phyloP scores from a whole-genome alignment of 1,140 invertebrate species.

The Carposina sasakii region DNA sequence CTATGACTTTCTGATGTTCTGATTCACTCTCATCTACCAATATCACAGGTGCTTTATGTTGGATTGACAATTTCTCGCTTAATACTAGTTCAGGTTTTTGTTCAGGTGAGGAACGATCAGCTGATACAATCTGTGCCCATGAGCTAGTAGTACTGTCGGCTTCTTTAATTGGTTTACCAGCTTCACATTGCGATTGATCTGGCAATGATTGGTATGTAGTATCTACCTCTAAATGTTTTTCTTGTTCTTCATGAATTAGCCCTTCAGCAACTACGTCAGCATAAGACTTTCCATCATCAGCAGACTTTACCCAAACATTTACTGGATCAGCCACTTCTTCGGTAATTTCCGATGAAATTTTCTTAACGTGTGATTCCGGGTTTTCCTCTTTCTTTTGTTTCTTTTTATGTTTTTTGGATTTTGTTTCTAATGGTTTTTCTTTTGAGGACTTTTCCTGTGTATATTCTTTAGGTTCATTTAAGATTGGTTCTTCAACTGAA shows the following conservation, averaged over 20 bases:
- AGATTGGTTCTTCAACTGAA: slow-evolving; percentile 7
- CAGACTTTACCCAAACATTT: slow-evolving; percentile 64
- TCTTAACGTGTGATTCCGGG: slow-evolving; percentile 22
- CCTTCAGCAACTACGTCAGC: slow-evolving; percentile 74
- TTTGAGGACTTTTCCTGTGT: slow-evolving; percentile 31
- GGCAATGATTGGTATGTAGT: background rate
- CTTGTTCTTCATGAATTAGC: slow-evolving; percentile 15
- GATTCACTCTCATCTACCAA: slow-evolving; percentile 53
- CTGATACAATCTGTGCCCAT: slow-evolving; percentile 68
- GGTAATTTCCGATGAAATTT: background rate
- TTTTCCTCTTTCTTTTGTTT: slow-evolving; percentile 51
- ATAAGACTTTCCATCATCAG: slow-evolving; percentile 74
- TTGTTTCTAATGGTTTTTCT: slow-evolving; percentile 40
- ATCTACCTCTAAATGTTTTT: slow-evolving; percentile 10
- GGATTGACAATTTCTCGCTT: slow-evolving; percentile 13
- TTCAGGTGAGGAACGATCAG: slow-evolving; percentile 44
- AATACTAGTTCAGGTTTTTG: slow-evolving; percentile 22
- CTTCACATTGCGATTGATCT: slow-evolving; percentile 1
- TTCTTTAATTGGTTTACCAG: slow-evolving; percentile 18
- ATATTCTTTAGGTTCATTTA: slow-evolving; percentile 23
- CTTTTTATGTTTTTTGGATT: slow-evolving; percentile 46
- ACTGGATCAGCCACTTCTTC: slow-evolving; percentile 17
- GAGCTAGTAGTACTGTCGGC: slow-evolving; percentile 23
- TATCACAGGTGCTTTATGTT: slow-evolving; percentile 47
- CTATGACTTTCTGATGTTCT: slow-evolving; percentile 34